A percentile compares a stretch with the other conserved stretches of the same genome.
Evolutionary conservation across 2,888 invertebrate genomes (phyloP).

Genomic region (Lissonota sp.): DNA sequence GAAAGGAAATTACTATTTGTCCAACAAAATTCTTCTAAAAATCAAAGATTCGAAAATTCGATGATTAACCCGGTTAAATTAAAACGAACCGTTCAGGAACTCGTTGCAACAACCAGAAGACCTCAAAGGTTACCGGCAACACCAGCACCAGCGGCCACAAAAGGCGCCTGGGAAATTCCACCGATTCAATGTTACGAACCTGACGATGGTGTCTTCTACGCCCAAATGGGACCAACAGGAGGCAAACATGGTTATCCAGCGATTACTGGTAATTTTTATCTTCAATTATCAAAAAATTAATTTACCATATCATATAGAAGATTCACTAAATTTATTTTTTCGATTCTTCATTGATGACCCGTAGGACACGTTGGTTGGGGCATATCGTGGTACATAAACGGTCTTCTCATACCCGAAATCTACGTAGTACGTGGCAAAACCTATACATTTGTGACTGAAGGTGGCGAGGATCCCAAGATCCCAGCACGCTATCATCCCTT

Average conservation of each 20-base stretch:
- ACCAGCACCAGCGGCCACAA: conserved; percentile 87
- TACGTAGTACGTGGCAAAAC: conserved; percentile 94
- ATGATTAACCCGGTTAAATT: no score
- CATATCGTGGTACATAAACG: conserved; percentile 97
- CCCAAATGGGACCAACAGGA: conserved; percentile 97
- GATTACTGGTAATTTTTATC: conserved; percentile 89
- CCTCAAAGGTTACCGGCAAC: conserved; percentile 83
- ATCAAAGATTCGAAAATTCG: no score
- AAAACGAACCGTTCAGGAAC: conserved; percentile 59
- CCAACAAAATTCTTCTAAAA: no score
- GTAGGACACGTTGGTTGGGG: conserved; percentile 97
- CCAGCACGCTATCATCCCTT: conserved; percentile 96
- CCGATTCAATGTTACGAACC: conserved; percentile 95
- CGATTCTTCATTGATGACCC: not conserved
- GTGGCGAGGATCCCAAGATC: conserved; percentile 90
- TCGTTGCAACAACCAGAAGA: conserved; percentile 76
- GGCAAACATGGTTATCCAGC: conserved; percentile 95
- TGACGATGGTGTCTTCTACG: conserved; percentile 95
- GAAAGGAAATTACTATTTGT: no score
- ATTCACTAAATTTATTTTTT: not conserved
- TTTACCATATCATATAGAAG: no score
- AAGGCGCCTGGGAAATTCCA: conserved; percentile 93
- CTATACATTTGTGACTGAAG: conserved; percentile 95
- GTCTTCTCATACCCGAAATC: conserved; percentile 95
- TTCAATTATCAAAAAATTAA: not conserved